Evolutionary conservation across 2,113 vertebrate species (phyloP).

Genomic region (Pelvicachromis taeniatus): DNA sequence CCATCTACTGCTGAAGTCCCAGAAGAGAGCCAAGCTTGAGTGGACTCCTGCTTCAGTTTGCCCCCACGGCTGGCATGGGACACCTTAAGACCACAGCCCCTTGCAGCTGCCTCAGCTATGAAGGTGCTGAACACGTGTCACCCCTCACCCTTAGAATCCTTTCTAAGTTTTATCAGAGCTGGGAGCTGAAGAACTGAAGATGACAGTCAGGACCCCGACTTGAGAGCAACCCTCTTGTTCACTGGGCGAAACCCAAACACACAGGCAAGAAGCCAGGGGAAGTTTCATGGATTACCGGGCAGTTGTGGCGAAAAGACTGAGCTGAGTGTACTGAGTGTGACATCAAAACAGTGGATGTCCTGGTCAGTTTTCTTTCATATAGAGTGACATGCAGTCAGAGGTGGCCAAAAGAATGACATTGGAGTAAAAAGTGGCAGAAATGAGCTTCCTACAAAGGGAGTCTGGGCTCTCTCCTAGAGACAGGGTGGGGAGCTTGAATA

Average conservation of each 20-base stretch:
- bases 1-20: background rate
- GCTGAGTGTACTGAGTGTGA: too few relatives aligned
- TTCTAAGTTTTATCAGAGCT: background rate
- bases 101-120: background rate
- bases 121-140: background rate
- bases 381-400: too few relatives aligned
- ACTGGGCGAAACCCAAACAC: background rate
- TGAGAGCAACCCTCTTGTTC: background rate
- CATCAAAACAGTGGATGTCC: too few relatives aligned
- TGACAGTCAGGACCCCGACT: background rate
- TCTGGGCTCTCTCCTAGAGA: too few relatives aligned
- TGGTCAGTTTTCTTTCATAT: too few relatives aligned
- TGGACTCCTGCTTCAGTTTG: background rate
- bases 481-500: too few relatives aligned
- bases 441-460: too few relatives aligned
- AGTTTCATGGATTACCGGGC: too few relatives aligned
- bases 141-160: background rate
- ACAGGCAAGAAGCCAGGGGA: background rate
- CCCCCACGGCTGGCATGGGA: background rate
- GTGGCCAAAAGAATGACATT: too few relatives aligned
- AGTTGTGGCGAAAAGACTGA: too few relatives aligned
- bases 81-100: background rate
- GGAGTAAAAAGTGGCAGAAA: too few relatives aligned
- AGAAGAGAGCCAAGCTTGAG: background rate
- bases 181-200: background rate